Percentiles rank a stretch among this genome's conserved stretches.
phyloP scores from a whole-genome alignment of 2,113 vertebrate genomes.

The Taxidea taxus region DNA sequence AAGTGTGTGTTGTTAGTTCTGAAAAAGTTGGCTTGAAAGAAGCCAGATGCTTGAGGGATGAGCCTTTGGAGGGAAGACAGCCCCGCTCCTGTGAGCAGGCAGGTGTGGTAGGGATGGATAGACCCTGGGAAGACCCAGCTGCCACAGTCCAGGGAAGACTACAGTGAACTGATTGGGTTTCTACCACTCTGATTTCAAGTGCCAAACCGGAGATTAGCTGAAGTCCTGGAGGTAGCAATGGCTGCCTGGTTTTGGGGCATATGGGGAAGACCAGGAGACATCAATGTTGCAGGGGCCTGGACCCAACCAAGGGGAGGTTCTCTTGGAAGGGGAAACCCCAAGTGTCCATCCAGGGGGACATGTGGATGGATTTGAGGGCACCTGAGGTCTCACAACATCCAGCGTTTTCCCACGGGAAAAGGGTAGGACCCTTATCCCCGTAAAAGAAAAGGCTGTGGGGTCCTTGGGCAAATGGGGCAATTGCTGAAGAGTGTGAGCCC shows the following conservation, averaged over 20 bases:
- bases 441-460: not conserved
- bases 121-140: not conserved
- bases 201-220: no score
- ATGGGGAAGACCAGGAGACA: not conserved
- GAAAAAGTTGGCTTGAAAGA: not conserved
- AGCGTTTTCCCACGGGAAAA: rapidly evolving
- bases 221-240: not conserved
- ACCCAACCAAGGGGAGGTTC: no score
- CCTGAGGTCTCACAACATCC: not conserved
- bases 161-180: no score
- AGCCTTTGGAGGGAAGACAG: not conserved
- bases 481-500: rapidly evolving
- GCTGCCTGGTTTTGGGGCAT: rapidly evolving
- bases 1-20: not conserved
- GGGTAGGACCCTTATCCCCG: not conserved
- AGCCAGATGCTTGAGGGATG: not conserved
- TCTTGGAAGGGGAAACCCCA: not conserved
- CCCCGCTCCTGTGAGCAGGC: not conserved
- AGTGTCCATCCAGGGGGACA: not conserved
- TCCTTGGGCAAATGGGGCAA: rapidly evolving
- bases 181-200: not conserved
- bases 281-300: not conserved
- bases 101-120: rapidly evolving
- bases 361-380: no score
- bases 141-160: not conserved